phyloP scores from a whole-genome alignment of 2,888 invertebrate species.

The Bembecia ichneumoniformis region DNA sequence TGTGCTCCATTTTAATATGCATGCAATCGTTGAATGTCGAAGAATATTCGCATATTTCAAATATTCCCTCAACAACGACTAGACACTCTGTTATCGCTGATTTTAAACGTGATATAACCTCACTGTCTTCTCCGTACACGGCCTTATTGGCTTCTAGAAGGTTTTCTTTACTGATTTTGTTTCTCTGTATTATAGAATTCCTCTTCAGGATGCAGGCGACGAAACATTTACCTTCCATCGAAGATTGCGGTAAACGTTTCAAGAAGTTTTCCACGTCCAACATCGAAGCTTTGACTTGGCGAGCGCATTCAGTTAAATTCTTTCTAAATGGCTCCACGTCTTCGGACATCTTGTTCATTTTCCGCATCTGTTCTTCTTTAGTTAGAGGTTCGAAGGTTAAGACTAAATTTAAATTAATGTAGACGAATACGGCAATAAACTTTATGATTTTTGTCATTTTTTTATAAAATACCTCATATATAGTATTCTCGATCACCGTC shows the following conservation, averaged over 20 bases:
- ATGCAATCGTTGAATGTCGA: conserved; percentile 62
- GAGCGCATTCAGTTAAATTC: conserved; percentile 53
- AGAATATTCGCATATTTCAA: conserved; percentile 60
- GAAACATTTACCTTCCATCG: conserved; percentile 54
- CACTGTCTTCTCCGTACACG: conserved; percentile 52
- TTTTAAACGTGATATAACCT: conserved; percentile 42
- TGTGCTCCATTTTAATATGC: conserved; percentile 65
- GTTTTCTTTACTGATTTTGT: conserved; percentile 37
- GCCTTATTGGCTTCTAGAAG: conserved; percentile 45
- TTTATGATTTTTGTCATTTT: neutral
- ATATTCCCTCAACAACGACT: conserved; percentile 36
- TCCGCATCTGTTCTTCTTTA: conserved; percentile 49
- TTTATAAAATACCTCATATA: neutral
- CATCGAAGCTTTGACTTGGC: conserved; percentile 50
- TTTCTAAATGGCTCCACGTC: conserved; percentile 55
- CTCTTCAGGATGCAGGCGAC: conserved; percentile 59
- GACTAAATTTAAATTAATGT: conserved; percentile 17
- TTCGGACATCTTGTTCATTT: conserved; percentile 36
- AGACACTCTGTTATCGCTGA: conserved; percentile 42
- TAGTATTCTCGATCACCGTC: no score
- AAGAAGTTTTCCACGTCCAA: conserved; percentile 51
- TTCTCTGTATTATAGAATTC: conserved; percentile 45
- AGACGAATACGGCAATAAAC: neutral
- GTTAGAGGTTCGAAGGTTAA: conserved; percentile 41
- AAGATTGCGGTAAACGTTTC: conserved; percentile 47